These are phyloP conservation scores for Elaphurus davidianus DNA, from an alignment of 2,113 vertebrate species.

Conservation along the genomic window DNA sequence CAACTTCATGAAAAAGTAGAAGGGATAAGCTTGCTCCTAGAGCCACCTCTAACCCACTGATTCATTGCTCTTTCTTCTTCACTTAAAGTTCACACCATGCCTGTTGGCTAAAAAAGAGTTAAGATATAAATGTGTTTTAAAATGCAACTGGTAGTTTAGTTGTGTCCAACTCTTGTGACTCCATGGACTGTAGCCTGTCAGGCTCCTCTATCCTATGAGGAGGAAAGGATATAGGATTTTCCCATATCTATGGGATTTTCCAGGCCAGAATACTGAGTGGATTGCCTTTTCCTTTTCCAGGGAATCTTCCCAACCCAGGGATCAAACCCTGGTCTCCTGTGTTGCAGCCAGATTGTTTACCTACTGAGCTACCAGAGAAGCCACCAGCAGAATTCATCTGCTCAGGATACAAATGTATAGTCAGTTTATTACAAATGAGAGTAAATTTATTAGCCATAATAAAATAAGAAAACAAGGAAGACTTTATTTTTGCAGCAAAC, in stretches of 20 bases:
- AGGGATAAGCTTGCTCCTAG: background rate
- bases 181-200: background rate
- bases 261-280: background rate
- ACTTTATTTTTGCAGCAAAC: conserved; percentile 27
- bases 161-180: background rate
- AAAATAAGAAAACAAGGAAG: background rate
- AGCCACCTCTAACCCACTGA: background rate
- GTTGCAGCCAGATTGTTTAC: background rate
- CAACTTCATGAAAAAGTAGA: background rate
- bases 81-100: background rate
- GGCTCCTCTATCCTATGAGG: background rate
- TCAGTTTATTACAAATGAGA: background rate
- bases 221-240: background rate
- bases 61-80: background rate
- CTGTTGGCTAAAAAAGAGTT: background rate
- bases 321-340: background rate
- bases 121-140: background rate
- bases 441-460: background rate
- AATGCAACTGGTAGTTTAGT: background rate
- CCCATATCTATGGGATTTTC: background rate
- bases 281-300: background rate
- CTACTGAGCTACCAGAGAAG: background rate
- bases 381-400: background rate
- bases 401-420: background rate
- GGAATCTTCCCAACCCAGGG: background rate